Evolutionary conservation across 2,113 vertebrate species (phyloP), one percentile per base, ranked within the genome.

Genomic region (Tetrax tetrax): DNA sequence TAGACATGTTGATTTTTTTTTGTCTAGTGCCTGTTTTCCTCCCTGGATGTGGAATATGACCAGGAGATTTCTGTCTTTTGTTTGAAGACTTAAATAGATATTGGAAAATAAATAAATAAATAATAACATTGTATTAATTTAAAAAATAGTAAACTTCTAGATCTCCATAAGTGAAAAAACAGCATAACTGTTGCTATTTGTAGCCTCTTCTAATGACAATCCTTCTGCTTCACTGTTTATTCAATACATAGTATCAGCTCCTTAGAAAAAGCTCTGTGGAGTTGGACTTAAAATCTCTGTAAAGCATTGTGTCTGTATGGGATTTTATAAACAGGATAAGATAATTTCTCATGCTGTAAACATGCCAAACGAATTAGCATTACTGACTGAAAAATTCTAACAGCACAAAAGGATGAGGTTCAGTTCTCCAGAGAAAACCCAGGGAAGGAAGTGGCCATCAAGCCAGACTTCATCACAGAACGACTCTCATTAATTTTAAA

Each of bases 401-500:
- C 2, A 2, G 28, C 9, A 59, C 50, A 33, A 83, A 94, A 72
- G 63, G 66, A 88, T 89, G 83, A 83, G 59, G 76, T 69, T 91
- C 89, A 78, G 35, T 64, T 89, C 85, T 95, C 84, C 48, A 14
- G 76, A 90, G 90, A 88, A 89, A 94, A 87, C 37, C 16, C 28
- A 38, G 61, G 47, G 27, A 94, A 94, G 79, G 76, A 90, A 94
- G 80, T 89, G 48, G 85, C 93, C 79, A 80, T 87, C 91, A 83
- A 94, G 56, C 76, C 92, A 90, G 84, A 93, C 95, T 97, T 94
- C 91, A 88, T 94, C 54, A 91, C 22, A 63, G 85, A 95, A 91
- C 1, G 0, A 72, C 19, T 96, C 89, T 95, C 83, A 96, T 97
- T 97, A 96, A 94, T 95, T 95, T 92, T 84, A 94, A 96, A 97